Conservation (phyloP, 1,140 invertebrate genomes). For the Drosophila azteca region DNA sequence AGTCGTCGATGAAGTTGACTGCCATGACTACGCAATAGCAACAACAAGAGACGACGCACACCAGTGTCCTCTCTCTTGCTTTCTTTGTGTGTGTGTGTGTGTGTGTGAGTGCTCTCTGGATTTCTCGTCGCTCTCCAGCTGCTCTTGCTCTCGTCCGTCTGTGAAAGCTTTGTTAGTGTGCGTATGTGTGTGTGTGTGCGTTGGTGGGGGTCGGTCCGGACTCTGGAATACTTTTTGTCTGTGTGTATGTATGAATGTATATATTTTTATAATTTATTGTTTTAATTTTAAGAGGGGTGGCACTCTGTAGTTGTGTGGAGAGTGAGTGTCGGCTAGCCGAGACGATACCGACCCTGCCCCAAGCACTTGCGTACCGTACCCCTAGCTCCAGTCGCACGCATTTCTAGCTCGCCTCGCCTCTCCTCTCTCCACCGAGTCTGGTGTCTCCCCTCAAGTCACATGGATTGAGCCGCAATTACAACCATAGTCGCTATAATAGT, state of each 20-base stretch:
- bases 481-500: conserved; percentile 42
- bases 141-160: conserved; percentile 45
- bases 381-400: neutral
- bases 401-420: no score
- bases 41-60: conserved; percentile 63
- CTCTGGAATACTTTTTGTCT: conserved; percentile 45
- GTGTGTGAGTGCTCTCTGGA: conserved; percentile 27
- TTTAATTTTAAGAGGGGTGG: conserved; percentile 66
- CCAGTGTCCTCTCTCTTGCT: conserved; percentile 17
- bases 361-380: conserved; percentile 17
- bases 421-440: no score
- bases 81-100: conserved; percentile 30
- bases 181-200: conserved; percentile 10
- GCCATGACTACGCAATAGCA: conserved; percentile 80
- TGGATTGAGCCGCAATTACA: conserved; percentile 48
- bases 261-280: conserved; percentile 72
- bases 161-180: conserved; percentile 22
- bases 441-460: neutral
- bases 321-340: conserved; percentile 20
- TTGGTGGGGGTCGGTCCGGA: conserved; percentile 31
- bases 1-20: conserved; percentile 73
- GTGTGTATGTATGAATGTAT: conserved; percentile 44
- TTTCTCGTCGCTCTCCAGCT: conserved; percentile 45
- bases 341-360: conserved; percentile 24
- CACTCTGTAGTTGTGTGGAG: conserved; percentile 18